These are phyloP conservation scores for Myathropa florea DNA, from an alignment of 2,888 invertebrate species.

Conservation along the genomic window DNA sequence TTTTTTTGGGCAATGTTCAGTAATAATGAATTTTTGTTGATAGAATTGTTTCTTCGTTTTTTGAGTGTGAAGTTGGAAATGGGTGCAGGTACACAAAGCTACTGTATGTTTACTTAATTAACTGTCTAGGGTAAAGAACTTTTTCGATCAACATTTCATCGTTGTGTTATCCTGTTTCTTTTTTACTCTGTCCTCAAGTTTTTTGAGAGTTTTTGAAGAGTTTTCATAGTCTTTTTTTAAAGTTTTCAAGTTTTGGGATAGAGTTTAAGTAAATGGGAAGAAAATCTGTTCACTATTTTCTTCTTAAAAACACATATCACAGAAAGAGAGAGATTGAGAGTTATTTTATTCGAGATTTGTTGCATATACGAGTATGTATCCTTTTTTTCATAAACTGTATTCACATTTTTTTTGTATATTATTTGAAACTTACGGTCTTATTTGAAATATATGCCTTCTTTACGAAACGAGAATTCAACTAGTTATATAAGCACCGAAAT, in stretches of 20 bases:
- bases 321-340: not conserved
- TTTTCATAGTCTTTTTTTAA: not conserved
- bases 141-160: not conserved
- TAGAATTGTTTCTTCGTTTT: not conserved
- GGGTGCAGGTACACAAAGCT: not conserved
- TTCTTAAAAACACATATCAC: not conserved
- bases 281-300: not conserved
- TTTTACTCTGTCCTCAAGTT: not conserved
- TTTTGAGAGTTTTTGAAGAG: not conserved
- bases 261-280: not conserved
- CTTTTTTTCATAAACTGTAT: not conserved
- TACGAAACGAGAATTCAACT: conserved; percentile 61
- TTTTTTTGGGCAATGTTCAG: not conserved
- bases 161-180: not conserved
- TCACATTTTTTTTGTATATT: conserved; percentile 25
- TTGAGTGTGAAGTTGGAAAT: conserved; percentile 1
- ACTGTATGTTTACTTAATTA: conserved; percentile 12
- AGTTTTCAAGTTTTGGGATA: not conserved
- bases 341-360: conserved; percentile 25
- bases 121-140: not conserved
- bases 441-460: conserved; percentile 68
- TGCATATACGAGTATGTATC: conserved; percentile 30
- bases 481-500: conserved; percentile 68
- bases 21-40: not conserved
- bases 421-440: conserved; percentile 64